Percentiles rank a stretch among this genome's conserved stretches.
These are phyloP conservation scores for Clarias gariepinus DNA, from an alignment of 2,113 vertebrate species.

Conservation along the genomic window DNA sequence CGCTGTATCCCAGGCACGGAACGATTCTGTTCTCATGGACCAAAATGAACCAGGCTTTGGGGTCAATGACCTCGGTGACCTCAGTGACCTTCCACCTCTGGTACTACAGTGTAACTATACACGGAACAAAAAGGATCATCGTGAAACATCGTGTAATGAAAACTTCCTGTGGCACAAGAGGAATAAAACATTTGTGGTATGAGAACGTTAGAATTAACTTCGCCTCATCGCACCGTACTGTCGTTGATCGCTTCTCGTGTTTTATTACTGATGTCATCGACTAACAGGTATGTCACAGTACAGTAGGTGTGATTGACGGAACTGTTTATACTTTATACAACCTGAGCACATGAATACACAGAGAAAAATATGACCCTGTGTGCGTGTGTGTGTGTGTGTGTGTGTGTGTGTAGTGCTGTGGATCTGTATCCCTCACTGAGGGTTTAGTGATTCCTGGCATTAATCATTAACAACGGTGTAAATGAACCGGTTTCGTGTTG, in stretches of 20 bases:
- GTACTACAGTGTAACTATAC: background rate
- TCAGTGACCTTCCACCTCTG: no score
- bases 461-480: conserved; percentile 25
- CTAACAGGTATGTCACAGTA: no score
- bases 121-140: background rate
- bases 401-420: no score
- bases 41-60: no score
- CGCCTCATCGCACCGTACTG: background rate
- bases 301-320: no score
- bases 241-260: background rate
- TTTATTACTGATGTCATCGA: no score
- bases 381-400: background rate
- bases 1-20: no score
- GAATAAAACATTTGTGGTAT: background rate
- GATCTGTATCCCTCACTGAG: background rate
- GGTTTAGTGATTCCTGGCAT: background rate
- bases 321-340: background rate
- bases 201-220: background rate
- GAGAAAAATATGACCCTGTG: background rate
- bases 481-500: background rate
- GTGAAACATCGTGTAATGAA: background rate
- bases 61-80: no score
- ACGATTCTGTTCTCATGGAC: no score
- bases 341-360: background rate
- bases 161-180: background rate